Evolutionary conservation across 2,797 vertebrate genomes (phyloP).

Genomic region (Iguana delicatissima): DNA sequence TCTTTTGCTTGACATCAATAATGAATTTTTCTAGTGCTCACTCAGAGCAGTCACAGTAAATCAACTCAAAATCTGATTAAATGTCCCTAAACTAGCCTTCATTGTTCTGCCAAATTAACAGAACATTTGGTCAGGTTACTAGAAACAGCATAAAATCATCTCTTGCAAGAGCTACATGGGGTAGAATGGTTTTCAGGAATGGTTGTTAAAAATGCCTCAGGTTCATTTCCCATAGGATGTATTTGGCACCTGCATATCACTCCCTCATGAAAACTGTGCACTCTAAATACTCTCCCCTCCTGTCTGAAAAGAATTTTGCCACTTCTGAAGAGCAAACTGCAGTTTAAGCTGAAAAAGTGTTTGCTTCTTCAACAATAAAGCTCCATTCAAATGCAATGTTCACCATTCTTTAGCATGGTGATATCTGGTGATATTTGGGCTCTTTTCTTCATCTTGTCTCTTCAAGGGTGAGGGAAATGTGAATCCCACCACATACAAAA

Average conservation of each 20-base stretch:
- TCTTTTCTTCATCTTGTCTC: background rate
- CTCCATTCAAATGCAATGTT: background rate
- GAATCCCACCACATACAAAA: too few species aligned
- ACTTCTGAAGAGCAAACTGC: background rate
- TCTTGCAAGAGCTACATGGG: background rate
- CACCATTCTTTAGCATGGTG: background rate
- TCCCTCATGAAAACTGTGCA: background rate
- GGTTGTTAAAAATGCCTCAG: background rate
- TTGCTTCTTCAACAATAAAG: background rate
- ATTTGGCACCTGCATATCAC: background rate
- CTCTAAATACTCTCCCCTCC: background rate
- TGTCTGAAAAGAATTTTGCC: background rate
- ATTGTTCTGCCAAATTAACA: background rate
- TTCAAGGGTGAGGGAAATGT: background rate
- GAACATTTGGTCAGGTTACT: conserved; percentile 17
- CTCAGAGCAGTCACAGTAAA: conserved; percentile 45
- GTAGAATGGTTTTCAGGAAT: conserved; percentile 5
- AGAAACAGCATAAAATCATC: conserved; percentile 15
- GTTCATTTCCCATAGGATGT: background rate
- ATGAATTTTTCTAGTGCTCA: conserved; percentile 8
- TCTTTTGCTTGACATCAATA: conserved; percentile 58
- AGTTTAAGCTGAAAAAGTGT: background rate
- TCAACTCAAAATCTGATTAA: conserved; percentile 46
- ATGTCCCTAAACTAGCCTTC: background rate
- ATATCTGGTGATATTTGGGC: too few species aligned